These are phyloP conservation scores for Parnassius mnemosyne DNA, from an alignment of 2,888 invertebrate species.

Conservation along the genomic window DNA sequence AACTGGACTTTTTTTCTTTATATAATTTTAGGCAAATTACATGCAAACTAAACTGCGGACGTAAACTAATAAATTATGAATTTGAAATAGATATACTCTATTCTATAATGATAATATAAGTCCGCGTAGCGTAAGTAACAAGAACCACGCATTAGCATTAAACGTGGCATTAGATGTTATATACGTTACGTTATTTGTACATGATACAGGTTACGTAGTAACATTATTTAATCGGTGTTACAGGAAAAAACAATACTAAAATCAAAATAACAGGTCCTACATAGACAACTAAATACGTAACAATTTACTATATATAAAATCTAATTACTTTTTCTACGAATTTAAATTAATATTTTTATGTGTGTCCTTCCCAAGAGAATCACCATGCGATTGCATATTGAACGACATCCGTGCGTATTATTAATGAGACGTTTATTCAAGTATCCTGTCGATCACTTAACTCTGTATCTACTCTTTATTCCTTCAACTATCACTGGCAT, in stretches of 20 bases:
- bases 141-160: slow-evolving; percentile 14
- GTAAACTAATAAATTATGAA: no score
- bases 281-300: background rate
- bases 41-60: no score
- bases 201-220: slow-evolving; percentile 5
- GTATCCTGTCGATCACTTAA: slow-evolving; percentile 27
- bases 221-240: no score
- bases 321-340: no score
- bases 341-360: background rate
- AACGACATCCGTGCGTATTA: slow-evolving; percentile 23
- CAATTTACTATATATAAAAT: background rate
- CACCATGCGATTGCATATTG: slow-evolving; percentile 4
- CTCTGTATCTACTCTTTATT: slow-evolving; percentile 22
- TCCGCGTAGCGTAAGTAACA: slow-evolving; percentile 15
- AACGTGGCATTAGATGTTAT: background rate
- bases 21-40: no score
- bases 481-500: slow-evolving; percentile 18
- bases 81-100: background rate
- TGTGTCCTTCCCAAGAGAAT: slow-evolving; percentile 1
- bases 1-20: no score
- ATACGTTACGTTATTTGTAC: slow-evolving; percentile 2
- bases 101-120: background rate
- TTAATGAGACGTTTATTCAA: slow-evolving; percentile 23
- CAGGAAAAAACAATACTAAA: background rate
- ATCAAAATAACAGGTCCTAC: background rate